Base-by-base conservation (phyloP, 2,888 invertebrate species). In the Coleophora deauratella region DNA sequence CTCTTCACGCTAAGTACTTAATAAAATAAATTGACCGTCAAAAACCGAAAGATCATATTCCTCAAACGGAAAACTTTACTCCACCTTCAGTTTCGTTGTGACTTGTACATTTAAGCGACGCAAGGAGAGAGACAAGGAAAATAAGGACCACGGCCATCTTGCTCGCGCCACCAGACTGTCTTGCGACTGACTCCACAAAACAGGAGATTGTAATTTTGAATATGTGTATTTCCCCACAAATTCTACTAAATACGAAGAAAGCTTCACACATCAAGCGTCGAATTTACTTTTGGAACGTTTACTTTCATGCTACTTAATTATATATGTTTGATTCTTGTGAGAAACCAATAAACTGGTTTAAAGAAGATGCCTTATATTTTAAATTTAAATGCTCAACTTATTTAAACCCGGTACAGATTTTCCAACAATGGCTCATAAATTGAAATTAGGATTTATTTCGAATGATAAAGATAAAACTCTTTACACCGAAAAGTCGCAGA, bases 111-210 rank as follows among this genome's bases (percentile, higher is more conserved):
- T n/a, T 46, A 66, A 71, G 70, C 66, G 62, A 56, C 60, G 66
- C 70, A 58, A 55, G 71, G 54, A 72, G 57, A 73, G 52, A 70
- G 66, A 69, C 59, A 72, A 63, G 66, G 63, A 68, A 61, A 57
- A 59, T 55, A 59, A 72, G 67, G 73, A 74, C 72, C 74, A 71
- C 70, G 82, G 81, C 84, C 82, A 85, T 78, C 82, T 84, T 85
- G 84, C 84, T 82, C 77, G 69, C 76, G 69, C 77, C 78, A 72
- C 77, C 68, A 64, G 61, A 57, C 55, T 57, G 61, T 66, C 64
- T 61, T 66, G 64, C 70, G 72, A 73, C 72, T 69, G 67, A 62
- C 62, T 65, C 54, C 53, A 53, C 51, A 33, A 21, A 3, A 21
- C 3, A 21, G 21, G 21, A 6, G 21, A 21, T 21, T 6, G 6